phyloP scores from a whole-genome alignment of 2,113 vertebrate species.

The Oriolus oriolus region DNA sequence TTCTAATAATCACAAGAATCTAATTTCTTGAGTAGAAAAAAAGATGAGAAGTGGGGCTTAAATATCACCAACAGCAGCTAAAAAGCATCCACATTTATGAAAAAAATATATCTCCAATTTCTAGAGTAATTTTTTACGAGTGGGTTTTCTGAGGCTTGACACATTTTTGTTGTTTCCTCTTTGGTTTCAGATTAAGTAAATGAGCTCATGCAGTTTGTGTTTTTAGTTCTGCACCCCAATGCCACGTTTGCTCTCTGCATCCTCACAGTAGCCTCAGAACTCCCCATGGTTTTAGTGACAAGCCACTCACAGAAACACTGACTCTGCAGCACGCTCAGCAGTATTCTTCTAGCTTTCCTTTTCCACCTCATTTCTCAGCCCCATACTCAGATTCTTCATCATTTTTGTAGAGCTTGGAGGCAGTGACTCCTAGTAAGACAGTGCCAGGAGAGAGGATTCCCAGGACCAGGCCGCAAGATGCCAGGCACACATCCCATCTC shows the following conservation, averaged over 20 bases:
- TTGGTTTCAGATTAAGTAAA: background rate
- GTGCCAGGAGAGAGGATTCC: background rate
- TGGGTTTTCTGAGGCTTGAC: background rate
- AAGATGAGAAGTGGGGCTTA: background rate
- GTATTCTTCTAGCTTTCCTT: background rate
- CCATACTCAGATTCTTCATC: background rate
- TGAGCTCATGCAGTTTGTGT: fast-evolving
- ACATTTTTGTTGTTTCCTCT: background rate
- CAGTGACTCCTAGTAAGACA: background rate
- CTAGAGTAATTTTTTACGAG: fast-evolving
- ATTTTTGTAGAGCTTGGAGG: background rate
- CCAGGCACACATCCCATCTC: background rate
- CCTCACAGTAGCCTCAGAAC: background rate
- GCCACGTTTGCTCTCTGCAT: background rate
- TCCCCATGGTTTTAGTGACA: background rate
- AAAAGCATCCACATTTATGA: background rate
- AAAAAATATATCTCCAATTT: background rate
- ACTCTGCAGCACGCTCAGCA: background rate
- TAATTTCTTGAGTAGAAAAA: background rate
- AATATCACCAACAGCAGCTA: background rate
- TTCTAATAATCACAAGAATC: background rate
- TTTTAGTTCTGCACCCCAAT: background rate
- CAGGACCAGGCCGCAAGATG: background rate
- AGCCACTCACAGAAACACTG: background rate
- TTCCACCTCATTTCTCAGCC: background rate